phyloP scores from a whole-genome alignment of 2,113 vertebrate genomes.

The Uria aalge region DNA sequence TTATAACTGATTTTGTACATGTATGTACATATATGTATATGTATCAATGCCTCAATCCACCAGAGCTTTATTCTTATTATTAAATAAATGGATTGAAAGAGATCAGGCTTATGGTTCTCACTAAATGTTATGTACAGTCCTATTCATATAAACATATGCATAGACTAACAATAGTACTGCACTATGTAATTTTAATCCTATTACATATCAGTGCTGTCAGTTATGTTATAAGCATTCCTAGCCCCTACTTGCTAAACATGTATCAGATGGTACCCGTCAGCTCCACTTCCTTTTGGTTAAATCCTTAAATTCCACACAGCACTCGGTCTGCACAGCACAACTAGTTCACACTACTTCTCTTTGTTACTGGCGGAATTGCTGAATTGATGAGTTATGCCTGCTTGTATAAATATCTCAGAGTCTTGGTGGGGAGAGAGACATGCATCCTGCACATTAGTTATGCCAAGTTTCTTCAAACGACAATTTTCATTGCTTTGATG shows the following conservation, averaged over 20 bases:
- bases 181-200: not conserved
- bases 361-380: not conserved
- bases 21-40: not conserved
- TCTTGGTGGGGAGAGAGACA: not conserved
- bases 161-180: not conserved
- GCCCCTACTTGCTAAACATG: not conserved
- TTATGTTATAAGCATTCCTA: slow-evolving; percentile 2
- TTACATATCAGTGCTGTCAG: not conserved
- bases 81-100: not conserved
- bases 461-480: not conserved
- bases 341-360: not conserved
- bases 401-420: not conserved
- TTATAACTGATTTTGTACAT: not conserved
- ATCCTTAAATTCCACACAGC: slow-evolving; percentile 8
- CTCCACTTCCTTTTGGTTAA: slow-evolving; percentile 22
- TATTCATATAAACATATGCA: not conserved
- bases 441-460: not conserved
- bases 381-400: slow-evolving; percentile 11
- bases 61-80: not conserved
- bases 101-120: not conserved
- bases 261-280: not conserved
- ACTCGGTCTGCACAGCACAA: not conserved
- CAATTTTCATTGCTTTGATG: not conserved
- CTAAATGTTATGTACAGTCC: not conserved
- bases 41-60: not conserved